A percentile compares a stretch with the other conserved stretches of the same genome.
Conservation (phyloP, 2,888 invertebrate species). For the Metallyticus violacea region DNA sequence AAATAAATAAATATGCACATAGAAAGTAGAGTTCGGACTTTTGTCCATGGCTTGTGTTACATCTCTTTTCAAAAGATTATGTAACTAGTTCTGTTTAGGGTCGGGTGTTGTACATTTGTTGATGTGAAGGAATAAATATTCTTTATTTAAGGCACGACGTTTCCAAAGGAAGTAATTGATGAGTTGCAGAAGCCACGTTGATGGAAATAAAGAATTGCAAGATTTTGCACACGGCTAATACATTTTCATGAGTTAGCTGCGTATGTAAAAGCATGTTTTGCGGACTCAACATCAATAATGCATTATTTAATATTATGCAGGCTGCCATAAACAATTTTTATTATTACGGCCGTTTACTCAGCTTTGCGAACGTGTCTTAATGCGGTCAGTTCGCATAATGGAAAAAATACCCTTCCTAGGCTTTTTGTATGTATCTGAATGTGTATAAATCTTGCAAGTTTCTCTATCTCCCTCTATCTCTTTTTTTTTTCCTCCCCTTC, state of each 20-base stretch:
- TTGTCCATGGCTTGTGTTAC: background rate
- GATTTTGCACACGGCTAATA: background rate
- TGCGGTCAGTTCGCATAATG: conserved; percentile 3
- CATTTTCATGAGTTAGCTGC: conserved; percentile 1
- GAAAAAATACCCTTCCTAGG: background rate
- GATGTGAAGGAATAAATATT: background rate
- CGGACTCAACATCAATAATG: background rate
- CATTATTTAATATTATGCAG: background rate
- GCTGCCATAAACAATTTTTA: background rate
- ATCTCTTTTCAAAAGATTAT: background rate
- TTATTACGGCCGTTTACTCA: background rate
- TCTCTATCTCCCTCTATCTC: background rate
- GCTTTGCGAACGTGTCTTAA: background rate
- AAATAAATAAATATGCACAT: background rate
- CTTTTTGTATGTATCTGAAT: conserved; percentile 5
- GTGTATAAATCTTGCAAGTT: conserved; percentile 12
- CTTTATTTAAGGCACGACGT: background rate
- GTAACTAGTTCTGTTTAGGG: background rate
- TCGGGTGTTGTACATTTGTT: background rate
- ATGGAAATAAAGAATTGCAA: background rate
- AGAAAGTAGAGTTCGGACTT: background rate
- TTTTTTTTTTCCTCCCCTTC: conserved; percentile 38
- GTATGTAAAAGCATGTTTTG: background rate
- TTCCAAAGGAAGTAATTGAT: background rate
- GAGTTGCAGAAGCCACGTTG: background rate